Percentiles rank a stretch among this genome's conserved stretches.
phyloP scores from a whole-genome alignment of 2,888 invertebrate genomes.

The Macrostomum cliftonense region DNA sequence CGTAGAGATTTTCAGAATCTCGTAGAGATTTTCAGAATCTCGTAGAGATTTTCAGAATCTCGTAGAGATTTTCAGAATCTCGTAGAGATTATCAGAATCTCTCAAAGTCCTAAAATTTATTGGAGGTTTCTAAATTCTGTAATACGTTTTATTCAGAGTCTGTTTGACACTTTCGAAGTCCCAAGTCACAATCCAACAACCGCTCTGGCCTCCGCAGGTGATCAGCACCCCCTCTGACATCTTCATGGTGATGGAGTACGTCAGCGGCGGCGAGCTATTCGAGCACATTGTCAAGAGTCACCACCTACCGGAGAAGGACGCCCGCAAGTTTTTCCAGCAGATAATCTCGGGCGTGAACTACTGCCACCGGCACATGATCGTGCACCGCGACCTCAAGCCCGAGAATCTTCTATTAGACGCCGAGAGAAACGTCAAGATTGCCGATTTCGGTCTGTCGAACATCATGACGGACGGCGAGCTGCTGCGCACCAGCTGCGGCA shows the following conservation, averaged over 20 bases:
- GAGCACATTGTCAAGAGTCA: conserved; percentile 98
- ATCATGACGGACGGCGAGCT: conserved; percentile 99
- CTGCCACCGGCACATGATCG: conserved; percentile 97
- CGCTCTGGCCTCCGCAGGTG: conserved; percentile 48
- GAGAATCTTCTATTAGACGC: conserved; percentile 86
- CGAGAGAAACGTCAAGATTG: conserved; percentile 85
- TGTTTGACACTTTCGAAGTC: no score
- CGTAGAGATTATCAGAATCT: no score
- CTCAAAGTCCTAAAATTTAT: no score
- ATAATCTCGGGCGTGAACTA: conserved; percentile 98
- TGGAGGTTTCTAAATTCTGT: no score
- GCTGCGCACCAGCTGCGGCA: conserved; percentile 86
- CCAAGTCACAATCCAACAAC: no score
- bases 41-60: no score
- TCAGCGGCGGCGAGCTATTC: conserved; percentile 92
- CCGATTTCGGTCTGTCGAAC: conserved; percentile 74
- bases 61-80: no score
- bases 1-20: no score
- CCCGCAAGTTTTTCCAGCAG: conserved; percentile 92
- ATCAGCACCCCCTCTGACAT: conserved; percentile 97
- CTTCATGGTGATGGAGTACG: conserved; percentile 99
- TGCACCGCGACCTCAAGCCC: conserved; percentile 89
- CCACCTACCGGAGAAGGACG: conserved; percentile 47
- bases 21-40: no score
- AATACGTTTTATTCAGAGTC: no score